Base-by-base conservation (phyloP, 1,140 invertebrate genomes). In the Drosophila azteca region DNA sequence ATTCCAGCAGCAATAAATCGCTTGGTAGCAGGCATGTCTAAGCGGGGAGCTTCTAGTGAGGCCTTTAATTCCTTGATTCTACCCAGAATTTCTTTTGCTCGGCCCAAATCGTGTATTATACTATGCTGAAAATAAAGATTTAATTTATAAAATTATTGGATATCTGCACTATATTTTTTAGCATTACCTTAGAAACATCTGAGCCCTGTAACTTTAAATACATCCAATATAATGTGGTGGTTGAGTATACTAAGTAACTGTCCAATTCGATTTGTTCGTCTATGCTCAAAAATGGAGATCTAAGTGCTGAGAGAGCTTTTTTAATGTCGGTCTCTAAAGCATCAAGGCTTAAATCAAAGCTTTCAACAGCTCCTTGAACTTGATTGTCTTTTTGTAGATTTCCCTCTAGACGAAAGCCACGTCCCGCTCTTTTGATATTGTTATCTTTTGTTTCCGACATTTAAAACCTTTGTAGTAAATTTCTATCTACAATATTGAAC, bases 181-280 rank as follows among this genome's bases (percentile, higher is more conserved):
- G 9, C n/a, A 15, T 4, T 60, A 79, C 76, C 68, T 84, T 83
- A 0, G 77, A 49, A 6, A 67, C 15, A 53, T 83, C 77, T 9
- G 22, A 44, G 6, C 80, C 79, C 15, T 76, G 76, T 6, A 83
- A 24, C 53, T 76, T 83, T 1, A 84, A 43, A 22, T 76, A 41
- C 41, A 83, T 83, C 71, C 76, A 83, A 59, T 50, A 83, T n/a
- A 83, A 31, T 6, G 80, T 83, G 52, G 80, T 83, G 17, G 45
- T 79, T 1, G 48, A 44, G 44, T 84, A 83, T 1, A 59, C 44
- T n/a, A 84, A 31, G 20, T 76, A 83, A 6, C 54, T 83, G 5
- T 83, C 80, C 2, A 84, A 49, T 50, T 84, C 79, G 5, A 83
- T 84, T n/a, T 71, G 65, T 11, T 79, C 79, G 9, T 79, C 58